Evolutionary conservation across 2,888 invertebrate genomes (phyloP), one percentile per base, ranked within the genome.

Genomic region (Plagiodera versicolora): DNA sequence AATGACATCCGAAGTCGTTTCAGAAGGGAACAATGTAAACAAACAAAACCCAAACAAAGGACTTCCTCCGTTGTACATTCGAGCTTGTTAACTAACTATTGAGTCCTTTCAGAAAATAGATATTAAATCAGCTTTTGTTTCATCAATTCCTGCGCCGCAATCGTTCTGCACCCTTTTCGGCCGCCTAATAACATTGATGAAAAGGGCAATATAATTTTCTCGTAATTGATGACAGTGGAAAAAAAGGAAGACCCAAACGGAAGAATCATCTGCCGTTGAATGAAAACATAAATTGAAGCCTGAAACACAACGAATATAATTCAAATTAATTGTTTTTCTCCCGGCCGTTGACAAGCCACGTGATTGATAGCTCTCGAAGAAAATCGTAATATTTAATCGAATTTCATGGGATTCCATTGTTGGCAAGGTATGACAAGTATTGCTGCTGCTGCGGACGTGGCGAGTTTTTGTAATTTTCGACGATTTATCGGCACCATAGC

Each of bases 371-470:
- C 70, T 63, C 58, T 39, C n/a, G 60, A 72, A 70, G 71, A 71
- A 72, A 73, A 72, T 72, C 70, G 74, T 72, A 70, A 71, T 72
- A 70, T 74, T 72, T 73, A 73, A 73, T 73, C 72, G 74, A 73
- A 74, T 70, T 69, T 68, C 10, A 39, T 56, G 44, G n/a, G 11
- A 24, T 53, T 53, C 53, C 53, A 53, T 53, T 53, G 53, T 53
- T 44, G 44, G 20, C 16, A 44, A 24, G 39, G 39, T 52, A 39
- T 52, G 39, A 39, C 39, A 39, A 44, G 68, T 71, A 70, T 70
- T 65, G 66, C 64, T 60, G 14, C n/a, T n/a, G 39, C 2, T 14
- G 14, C 10, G 10, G 2, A 39, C 14, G n/a, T n/a, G n/a, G 63
- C 70, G 72, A 74, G 71, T 71, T 71, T 72, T 69, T 66, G 67